Percentiles rank a stretch among this genome's conserved stretches.
Evolutionary conservation across 1,140 invertebrate genomes (phyloP).

Genomic region (Penaeus chinensis): DNA sequence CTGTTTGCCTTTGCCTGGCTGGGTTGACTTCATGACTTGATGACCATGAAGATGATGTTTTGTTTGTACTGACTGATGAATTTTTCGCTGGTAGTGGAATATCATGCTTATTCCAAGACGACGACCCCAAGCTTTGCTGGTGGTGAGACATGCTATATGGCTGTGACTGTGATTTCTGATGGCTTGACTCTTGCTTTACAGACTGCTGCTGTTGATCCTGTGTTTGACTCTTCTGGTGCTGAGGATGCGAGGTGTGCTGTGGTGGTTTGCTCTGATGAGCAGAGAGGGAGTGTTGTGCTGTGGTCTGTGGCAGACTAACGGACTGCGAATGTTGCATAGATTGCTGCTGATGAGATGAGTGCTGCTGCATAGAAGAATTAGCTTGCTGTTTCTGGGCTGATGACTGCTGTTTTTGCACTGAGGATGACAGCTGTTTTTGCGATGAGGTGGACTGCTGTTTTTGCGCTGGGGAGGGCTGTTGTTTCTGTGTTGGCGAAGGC

Average conservation of each 20-base stretch:
- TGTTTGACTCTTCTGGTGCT: too few species aligned
- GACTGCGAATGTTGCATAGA: conserved; percentile 48
- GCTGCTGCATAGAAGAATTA: conserved; percentile 2
- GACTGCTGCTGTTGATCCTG: too few species aligned
- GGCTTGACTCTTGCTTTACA: too few species aligned
- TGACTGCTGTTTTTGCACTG: too few species aligned
- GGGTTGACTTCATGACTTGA: conserved; percentile 34
- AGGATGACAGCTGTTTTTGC: too few species aligned
- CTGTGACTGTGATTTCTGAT: conserved; percentile 16
- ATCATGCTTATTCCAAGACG: conserved; percentile 33
- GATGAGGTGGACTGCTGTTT: too few species aligned
- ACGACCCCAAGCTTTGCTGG: not conserved
- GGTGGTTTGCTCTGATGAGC: not conserved
- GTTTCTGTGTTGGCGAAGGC: too few species aligned
- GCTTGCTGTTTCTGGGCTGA: too few species aligned
- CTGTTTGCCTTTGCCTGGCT: conserved; percentile 32
- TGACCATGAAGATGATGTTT: conserved; percentile 38
- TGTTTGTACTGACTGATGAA: conserved; percentile 48
- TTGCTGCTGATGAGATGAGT: conserved; percentile 33
- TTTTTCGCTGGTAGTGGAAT: conserved; percentile 19
- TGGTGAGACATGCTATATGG: not conserved
- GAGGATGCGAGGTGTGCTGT: not conserved
- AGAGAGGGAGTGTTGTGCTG: not conserved
- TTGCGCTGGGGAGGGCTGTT: too few species aligned
- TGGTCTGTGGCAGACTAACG: conserved; percentile 36